These are phyloP conservation scores for Phthorimaea operculella DNA, from an alignment of 1,140 invertebrate species.

Conservation along the genomic window DNA sequence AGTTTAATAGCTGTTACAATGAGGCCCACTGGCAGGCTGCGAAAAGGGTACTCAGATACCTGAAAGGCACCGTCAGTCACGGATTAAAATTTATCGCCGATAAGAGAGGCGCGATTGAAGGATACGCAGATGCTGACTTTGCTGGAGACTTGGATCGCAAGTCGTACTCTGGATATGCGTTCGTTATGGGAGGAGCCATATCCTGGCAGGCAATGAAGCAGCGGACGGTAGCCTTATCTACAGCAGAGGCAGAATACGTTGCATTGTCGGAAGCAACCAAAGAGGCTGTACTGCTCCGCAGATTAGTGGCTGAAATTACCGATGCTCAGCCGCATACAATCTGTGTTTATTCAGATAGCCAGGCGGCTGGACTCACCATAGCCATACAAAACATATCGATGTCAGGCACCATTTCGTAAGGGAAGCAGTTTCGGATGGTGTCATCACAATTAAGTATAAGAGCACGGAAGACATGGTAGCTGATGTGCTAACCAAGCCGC, in stretches of 20 bases:
- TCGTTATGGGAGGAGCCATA: not conserved
- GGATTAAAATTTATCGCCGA: not conserved
- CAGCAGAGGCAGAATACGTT: not conserved
- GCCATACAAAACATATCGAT: not conserved
- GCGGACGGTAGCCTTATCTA: not conserved
- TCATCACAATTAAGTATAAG: not conserved
- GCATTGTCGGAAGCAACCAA: not conserved
- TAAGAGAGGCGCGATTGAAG: not conserved
- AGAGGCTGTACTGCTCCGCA: not conserved
- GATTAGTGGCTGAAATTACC: not conserved
- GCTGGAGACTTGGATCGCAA: not conserved
- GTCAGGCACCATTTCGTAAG: not conserved
- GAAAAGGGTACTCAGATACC: not conserved
- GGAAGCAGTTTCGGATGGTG: not conserved
- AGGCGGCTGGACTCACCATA: not conserved
- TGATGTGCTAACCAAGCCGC: not conserved
- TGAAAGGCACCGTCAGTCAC: not conserved
- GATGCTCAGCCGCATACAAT: not conserved
- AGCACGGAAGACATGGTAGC: not conserved
- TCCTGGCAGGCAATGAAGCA: not conserved
- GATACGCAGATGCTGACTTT: not conserved
- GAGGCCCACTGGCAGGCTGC: not conserved
- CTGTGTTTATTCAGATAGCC: not conserved
- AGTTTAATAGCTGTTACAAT: slow-evolving; percentile 1
- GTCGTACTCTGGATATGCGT: not conserved